Percentiles rank a stretch among this genome's conserved stretches.
Conservation (phyloP, 1,140 invertebrate species). For the Drosophila sp. region DNA sequence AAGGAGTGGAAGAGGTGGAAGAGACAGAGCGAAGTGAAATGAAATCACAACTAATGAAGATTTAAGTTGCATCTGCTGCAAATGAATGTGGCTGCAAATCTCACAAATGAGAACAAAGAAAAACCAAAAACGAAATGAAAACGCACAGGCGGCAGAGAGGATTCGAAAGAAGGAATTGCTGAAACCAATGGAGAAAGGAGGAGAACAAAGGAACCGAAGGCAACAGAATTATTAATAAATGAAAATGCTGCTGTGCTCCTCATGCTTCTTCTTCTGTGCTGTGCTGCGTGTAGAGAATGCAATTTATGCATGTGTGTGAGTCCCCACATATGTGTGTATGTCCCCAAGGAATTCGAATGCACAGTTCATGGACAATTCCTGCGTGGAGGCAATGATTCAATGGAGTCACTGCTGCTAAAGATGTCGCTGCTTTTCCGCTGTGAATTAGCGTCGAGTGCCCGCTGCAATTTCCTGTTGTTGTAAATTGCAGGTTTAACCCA, state of each 20-base stretch:
- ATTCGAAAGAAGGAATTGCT: constrained; percentile 2
- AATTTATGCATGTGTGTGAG: constrained; percentile 18
- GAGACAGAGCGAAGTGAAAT: neutral
- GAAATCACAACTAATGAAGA: constrained; percentile 31
- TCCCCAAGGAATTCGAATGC: constrained; percentile 36
- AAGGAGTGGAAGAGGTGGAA: neutral
- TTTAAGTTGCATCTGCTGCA: constrained; percentile 25
- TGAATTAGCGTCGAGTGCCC: constrained; percentile 72
- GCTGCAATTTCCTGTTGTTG: constrained; percentile 73
- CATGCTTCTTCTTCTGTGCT: too few species aligned
- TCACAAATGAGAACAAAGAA: constrained; percentile 17
- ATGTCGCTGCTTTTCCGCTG: constrained; percentile 65
- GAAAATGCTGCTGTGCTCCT: neutral
- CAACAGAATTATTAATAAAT: constrained; percentile 4
- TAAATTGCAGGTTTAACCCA: constrained; percentile 49
- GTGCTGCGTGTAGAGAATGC: constrained; percentile 23
- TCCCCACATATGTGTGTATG: constrained; percentile 29
- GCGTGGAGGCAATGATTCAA: constrained; percentile 25
- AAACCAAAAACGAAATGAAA: constrained; percentile 12
- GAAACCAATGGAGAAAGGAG: constrained; percentile 16
- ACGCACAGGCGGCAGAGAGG: constrained; percentile 6
- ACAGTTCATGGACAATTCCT: constrained; percentile 37
- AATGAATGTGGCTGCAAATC: constrained; percentile 20
- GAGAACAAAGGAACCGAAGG: constrained; percentile 47
- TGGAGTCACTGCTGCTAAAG: constrained; percentile 34